Conservation (phyloP, 2,888 invertebrate species). For the Leucophora obtusa region DNA sequence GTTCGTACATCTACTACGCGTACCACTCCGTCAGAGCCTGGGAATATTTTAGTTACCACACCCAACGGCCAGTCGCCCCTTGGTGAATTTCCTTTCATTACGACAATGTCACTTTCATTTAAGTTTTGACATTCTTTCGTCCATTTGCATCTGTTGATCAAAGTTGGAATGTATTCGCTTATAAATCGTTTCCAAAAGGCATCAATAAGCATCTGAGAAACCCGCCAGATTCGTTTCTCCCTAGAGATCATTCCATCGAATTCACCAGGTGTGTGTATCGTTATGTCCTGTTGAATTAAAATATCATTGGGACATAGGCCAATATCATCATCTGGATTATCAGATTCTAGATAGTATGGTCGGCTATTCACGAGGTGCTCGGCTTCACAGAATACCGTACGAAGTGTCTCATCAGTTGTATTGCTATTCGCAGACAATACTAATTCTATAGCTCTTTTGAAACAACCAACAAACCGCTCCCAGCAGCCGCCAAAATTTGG, state of each 20-base stretch:
- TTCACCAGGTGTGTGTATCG: slow-evolving; percentile 24
- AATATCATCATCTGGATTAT: slow-evolving; percentile 36
- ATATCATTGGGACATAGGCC: too few species aligned
- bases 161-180: slow-evolving; percentile 37
- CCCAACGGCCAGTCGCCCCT: slow-evolving; percentile 47
- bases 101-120: slow-evolving; percentile 31
- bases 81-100: slow-evolving; percentile 36
- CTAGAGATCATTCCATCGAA: slow-evolving; percentile 11
- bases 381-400: slow-evolving; percentile 47
- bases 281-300: slow-evolving; percentile 11
- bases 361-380: slow-evolving; percentile 48
- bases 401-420: slow-evolving; percentile 63
- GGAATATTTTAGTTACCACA: slow-evolving; percentile 33
- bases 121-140: slow-evolving; percentile 17
- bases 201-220: slow-evolving; percentile 48
- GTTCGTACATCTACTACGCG: slow-evolving; percentile 42
- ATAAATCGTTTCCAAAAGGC: slow-evolving; percentile 52
- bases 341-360: slow-evolving; percentile 40
- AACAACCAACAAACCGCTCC: slow-evolving; percentile 66
- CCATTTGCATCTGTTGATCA: slow-evolving; percentile 48
- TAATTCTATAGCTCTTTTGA: slow-evolving; percentile 60
- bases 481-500: slow-evolving; percentile 65
- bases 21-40: slow-evolving; percentile 41
- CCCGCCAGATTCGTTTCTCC: slow-evolving; percentile 36
- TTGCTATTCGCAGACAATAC: slow-evolving; percentile 54